Percentiles rank a stretch among this genome's conserved stretches.
Conservation (phyloP, 1,140 invertebrate species). For the Lordiphosa clarofinis region DNA sequence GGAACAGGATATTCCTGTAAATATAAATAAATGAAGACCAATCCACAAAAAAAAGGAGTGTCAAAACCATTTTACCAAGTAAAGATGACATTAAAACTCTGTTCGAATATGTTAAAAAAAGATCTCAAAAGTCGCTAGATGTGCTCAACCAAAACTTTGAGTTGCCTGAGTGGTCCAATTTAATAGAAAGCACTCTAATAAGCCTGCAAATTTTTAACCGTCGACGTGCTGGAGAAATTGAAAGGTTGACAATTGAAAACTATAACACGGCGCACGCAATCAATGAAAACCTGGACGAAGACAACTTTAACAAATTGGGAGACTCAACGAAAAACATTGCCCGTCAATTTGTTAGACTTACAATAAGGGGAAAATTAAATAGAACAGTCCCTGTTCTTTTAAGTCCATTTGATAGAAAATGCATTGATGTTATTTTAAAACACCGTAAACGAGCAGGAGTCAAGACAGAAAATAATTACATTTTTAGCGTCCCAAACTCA, state of each 20-base stretch:
- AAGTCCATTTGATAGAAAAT: background rate
- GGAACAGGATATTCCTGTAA: constrained; percentile 3
- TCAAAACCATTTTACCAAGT: background rate
- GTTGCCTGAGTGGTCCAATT: background rate
- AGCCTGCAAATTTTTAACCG: constrained; percentile 7
- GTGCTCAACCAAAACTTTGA: background rate
- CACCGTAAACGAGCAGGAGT: background rate
- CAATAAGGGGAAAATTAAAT: constrained; percentile 13
- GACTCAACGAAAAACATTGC: constrained; percentile 2
- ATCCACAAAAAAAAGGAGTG: background rate
- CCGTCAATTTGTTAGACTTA: background rate
- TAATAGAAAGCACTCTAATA: constrained; percentile 2
- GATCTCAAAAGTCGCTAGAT: background rate
- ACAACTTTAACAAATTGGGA: background rate
- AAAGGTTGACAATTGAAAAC: constrained; percentile 7
- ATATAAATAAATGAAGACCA: constrained; percentile 11
- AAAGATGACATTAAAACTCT: constrained; percentile 5
- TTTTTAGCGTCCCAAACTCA: constrained; percentile 7
- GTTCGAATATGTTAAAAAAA: constrained; percentile 1
- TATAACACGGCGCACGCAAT: background rate
- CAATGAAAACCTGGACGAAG: constrained; percentile 1
- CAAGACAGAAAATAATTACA: background rate
- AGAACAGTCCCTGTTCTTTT: constrained; percentile 3
- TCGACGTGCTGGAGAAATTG: constrained; percentile 8
- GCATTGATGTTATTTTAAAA: too few species aligned